Evolutionary conservation across 2,797 vertebrate genomes (phyloP), one percentile per base, ranked within the genome.

Genomic region (Glossophaga mutica): DNA sequence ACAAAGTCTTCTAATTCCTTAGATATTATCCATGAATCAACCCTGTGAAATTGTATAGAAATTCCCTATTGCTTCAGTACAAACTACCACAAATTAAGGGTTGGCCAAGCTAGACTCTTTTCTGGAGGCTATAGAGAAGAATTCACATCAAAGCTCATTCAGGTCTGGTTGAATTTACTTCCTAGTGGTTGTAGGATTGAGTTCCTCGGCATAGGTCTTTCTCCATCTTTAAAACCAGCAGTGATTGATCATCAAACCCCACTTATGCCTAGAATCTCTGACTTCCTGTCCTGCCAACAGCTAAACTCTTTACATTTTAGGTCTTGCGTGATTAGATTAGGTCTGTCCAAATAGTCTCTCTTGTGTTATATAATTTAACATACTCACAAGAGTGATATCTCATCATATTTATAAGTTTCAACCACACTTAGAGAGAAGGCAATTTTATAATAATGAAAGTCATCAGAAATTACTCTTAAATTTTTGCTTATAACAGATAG

Each of bases 91-190:
- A 50, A 70, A 68, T 78, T 46, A 94, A 77, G 10, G 2, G 3
- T 50, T 18, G 19, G 7, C 1, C 1, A 42, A 3, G 21, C 1
- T 48, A 29, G 21, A 9, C 11, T 78, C 0, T 46, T 67, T 52
- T 50, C 10, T 32, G 18, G 14, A 70, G 14, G 0, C 3, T 82
- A 6, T 22, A 2, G 29, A 44, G 4, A 55, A 44, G n/a, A 89
- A 46, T 29, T 1, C n/a, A 32, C 0, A 29, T 37, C 12, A 3
- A 42, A 42, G 15, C 0, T 77, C 19, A 21, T 44, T 70, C 16
- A 11, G 16, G 5, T 70, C 59, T 50, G 44, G 3, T n/a, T 37
- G 52, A 79, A n/a, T 44, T 74, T n/a, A 39, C 0, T 19, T 92
- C 37, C 0, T 42, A n/a, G 4, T 52, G 5, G 2, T 29, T 57